These are phyloP conservation scores for Trichogramma evanescens DNA, from an alignment of 2,888 invertebrate genomes.

Conservation along the genomic window DNA sequence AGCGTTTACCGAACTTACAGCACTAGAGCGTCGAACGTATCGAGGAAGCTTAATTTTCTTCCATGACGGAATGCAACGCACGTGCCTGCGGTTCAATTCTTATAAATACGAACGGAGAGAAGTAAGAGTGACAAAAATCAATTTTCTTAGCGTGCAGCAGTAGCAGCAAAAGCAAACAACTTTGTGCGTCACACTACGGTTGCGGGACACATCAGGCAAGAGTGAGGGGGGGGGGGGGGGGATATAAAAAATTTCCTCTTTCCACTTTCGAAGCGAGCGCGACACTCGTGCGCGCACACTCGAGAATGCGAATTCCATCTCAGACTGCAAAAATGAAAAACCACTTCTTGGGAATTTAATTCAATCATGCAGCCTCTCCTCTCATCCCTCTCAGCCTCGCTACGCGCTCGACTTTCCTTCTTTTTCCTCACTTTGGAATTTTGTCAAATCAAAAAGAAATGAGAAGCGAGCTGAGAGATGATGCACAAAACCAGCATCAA, in stretches of 20 bases:
- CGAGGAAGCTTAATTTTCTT: too few relatives aligned
- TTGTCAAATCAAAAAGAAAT: constrained; percentile 21
- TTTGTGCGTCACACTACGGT: neutral
- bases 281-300: neutral
- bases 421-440: constrained; percentile 4
- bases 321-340: constrained; percentile 21
- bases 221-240: neutral
- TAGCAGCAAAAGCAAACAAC: constrained; percentile 13
- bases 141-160: neutral
- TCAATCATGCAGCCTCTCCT: constrained; percentile 12
- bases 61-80: too few relatives aligned
- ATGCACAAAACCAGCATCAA: too few relatives aligned
- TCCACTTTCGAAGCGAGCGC: neutral
- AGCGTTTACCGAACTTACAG: too few relatives aligned
- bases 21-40: too few relatives aligned
- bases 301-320: constrained; percentile 13
- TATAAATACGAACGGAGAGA: neutral
- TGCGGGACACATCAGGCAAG: too few relatives aligned
- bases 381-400: constrained; percentile 4
- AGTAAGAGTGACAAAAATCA: constrained; percentile 11
- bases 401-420: too few relatives aligned
- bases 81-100: neutral
- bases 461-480: neutral
- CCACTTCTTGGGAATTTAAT: constrained; percentile 22
- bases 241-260: neutral